Evolutionary conservation across 1,140 invertebrate genomes (phyloP).

Genomic region (Drosophila elegans): DNA sequence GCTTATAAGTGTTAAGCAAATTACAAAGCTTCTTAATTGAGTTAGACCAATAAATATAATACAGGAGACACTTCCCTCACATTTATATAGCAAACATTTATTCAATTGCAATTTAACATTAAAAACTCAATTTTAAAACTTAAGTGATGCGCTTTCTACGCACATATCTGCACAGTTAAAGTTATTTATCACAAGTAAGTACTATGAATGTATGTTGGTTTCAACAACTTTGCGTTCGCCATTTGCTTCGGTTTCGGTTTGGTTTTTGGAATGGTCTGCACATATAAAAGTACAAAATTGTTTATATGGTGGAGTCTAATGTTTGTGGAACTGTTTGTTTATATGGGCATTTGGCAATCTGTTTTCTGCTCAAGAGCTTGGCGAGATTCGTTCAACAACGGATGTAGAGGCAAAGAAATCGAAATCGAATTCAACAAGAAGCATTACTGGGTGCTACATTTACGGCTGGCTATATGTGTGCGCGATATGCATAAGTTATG

Average conservation of each 20-base stretch:
- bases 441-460: constrained; percentile 63
- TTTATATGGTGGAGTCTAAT: constrained; percentile 36
- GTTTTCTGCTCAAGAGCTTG: constrained; percentile 41
- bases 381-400: constrained; percentile 57
- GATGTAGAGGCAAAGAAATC: constrained; percentile 54
- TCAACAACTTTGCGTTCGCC: constrained; percentile 48
- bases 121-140: constrained; percentile 62
- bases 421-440: constrained; percentile 73
- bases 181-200: constrained; percentile 78
- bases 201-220: constrained; percentile 55
- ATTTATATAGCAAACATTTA: constrained; percentile 74
- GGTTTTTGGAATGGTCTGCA: constrained; percentile 47
- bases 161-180: constrained; percentile 71
- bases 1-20: constrained; percentile 1
- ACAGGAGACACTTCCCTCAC: neutral
- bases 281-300: constrained; percentile 79
- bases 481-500: constrained; percentile 68
- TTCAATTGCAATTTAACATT: constrained; percentile 78
- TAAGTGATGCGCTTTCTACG: constrained; percentile 52
- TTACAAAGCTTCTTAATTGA: too few relatives aligned
- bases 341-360: constrained; percentile 66
- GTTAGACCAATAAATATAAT: too few relatives aligned
- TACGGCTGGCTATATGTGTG: constrained; percentile 40
- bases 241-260: constrained; percentile 27
- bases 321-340: constrained; percentile 22